Evolutionary conservation across 2,113 vertebrate species (phyloP).

Genomic region (Strix aluco): DNA sequence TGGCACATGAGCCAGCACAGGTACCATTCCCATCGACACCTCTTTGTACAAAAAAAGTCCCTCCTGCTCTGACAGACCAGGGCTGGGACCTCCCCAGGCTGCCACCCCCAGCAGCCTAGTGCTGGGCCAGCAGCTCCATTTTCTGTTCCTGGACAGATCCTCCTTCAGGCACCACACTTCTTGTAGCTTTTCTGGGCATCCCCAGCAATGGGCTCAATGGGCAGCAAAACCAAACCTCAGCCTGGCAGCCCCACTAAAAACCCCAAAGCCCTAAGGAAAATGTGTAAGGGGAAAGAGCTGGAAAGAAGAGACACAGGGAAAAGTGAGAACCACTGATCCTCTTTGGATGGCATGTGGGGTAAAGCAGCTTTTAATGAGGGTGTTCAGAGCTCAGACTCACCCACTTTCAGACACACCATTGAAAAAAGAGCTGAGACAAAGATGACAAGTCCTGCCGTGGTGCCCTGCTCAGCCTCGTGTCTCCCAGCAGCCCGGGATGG

Average conservation of each 20-base stretch:
- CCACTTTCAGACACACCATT: background rate
- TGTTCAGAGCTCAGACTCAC: background rate
- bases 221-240: background rate
- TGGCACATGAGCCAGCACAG: background rate
- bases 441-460: background rate
- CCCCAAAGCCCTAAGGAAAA: background rate
- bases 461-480: background rate
- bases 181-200: background rate
- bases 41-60: background rate
- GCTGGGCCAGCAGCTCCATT: background rate
- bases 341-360: background rate
- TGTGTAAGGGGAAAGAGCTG: rapidly evolving
- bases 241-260: background rate
- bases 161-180: background rate
- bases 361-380: constrained; percentile 62
- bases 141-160: background rate
- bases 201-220: background rate
- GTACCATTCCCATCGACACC: rapidly evolving
- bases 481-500: background rate
- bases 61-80: background rate
- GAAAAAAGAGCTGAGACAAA: background rate
- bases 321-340: background rate
- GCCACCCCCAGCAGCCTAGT: background rate
- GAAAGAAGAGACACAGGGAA: background rate
- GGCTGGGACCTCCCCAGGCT: background rate